A percentile compares a stretch with the other conserved stretches of the same genome.
Conservation (phyloP, 2,797 vertebrate genomes). For the Tangara arthus region DNA sequence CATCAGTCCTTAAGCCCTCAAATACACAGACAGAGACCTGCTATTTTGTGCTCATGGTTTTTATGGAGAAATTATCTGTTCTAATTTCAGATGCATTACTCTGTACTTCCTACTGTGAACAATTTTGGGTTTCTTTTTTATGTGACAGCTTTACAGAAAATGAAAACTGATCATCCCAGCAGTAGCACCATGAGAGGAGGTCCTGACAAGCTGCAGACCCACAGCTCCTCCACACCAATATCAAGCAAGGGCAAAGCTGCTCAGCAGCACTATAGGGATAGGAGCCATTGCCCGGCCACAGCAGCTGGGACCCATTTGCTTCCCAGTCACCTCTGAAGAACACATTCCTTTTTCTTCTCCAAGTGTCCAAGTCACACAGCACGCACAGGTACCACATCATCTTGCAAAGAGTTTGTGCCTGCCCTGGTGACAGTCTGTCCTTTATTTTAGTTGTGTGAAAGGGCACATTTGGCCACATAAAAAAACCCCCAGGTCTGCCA, state of each 20-base stretch:
- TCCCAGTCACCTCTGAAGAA: neutral
- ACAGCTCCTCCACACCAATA: neutral
- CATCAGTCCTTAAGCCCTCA: neutral
- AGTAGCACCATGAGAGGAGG: neutral
- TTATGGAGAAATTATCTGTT: neutral
- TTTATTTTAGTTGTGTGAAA: neutral
- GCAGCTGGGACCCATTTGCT: neutral
- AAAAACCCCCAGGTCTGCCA: neutral
- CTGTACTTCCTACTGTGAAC: neutral
- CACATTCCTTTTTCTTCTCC: neutral
- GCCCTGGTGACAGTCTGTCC: neutral
- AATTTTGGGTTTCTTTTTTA: neutral
- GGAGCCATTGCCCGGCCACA: neutral
- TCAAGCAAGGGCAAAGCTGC: neutral
- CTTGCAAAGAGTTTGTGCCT: accelerated
- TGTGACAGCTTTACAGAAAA: neutral
- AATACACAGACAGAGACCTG: neutral
- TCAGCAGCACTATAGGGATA: neutral
- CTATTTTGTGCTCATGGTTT: neutral
- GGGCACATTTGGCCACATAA: neutral
- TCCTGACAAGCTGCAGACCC: neutral
- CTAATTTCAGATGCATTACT: neutral
- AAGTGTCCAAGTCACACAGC: neutral
- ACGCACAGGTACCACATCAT: neutral
- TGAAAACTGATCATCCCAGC: neutral